Conservation (phyloP, 2,797 vertebrate species). For the Pristis pectinata region DNA sequence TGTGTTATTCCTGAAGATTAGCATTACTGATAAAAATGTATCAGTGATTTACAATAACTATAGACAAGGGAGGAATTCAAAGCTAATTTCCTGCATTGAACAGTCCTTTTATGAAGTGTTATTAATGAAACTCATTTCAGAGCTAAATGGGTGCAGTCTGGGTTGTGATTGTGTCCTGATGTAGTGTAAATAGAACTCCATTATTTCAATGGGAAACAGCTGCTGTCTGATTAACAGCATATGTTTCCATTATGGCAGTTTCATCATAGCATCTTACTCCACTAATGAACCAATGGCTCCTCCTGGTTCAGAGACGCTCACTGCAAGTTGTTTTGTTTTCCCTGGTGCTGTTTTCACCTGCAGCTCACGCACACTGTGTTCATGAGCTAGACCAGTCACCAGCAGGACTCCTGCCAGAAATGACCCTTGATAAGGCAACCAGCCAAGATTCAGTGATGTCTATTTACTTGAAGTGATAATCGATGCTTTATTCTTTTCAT, state of each 20-base stretch:
- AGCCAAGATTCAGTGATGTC: neutral
- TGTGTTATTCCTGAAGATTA: neutral
- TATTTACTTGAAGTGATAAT: slow-evolving; percentile 5
- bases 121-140: slow-evolving; percentile 33
- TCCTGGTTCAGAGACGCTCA: neutral
- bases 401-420: neutral
- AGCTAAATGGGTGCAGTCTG: slow-evolving; percentile 26
- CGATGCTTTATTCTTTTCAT: neutral
- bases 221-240: slow-evolving; percentile 31
- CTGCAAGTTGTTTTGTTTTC: neutral
- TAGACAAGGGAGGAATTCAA: neutral
- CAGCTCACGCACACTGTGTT: neutral
- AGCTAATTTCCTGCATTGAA: neutral
- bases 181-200: slow-evolving; percentile 28
- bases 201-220: slow-evolving; percentile 33
- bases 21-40: neutral
- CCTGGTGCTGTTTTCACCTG: neutral
- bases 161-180: slow-evolving; percentile 17
- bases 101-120: slow-evolving; percentile 17
- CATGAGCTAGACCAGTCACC: neutral
- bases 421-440: neutral
- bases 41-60: neutral
- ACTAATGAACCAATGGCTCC: slow-evolving; percentile 27
- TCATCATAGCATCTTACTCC: neutral
- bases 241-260: slow-evolving; percentile 22